A percentile compares a stretch with the other conserved stretches of the same genome.
These are phyloP conservation scores for Eulemur macaco DNA, from an alignment of 2,113 vertebrate species.

Conservation along the genomic window DNA sequence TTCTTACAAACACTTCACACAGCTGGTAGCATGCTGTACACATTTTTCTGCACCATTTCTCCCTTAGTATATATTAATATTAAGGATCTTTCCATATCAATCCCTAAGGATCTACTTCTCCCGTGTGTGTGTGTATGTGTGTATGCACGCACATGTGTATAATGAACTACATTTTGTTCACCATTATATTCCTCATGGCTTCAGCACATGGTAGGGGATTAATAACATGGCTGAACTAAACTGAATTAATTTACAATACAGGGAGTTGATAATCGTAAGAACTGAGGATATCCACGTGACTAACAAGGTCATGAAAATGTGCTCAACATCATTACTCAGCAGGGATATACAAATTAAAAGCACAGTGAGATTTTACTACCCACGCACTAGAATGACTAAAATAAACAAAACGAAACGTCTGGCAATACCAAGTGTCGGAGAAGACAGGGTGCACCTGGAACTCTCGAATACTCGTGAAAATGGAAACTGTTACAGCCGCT, in stretches of 20 bases:
- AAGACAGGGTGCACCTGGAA: background rate
- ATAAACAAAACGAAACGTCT: background rate
- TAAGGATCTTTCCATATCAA: background rate
- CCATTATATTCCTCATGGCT: background rate
- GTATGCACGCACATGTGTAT: background rate
- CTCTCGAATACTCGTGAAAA: background rate
- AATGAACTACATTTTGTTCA: background rate
- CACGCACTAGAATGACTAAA: background rate
- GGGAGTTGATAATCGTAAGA: background rate
- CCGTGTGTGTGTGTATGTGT: background rate
- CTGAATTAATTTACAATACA: background rate
- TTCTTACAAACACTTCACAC: background rate
- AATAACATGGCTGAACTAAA: background rate
- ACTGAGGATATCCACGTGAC: background rate
- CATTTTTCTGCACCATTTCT: background rate
- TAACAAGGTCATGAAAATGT: background rate
- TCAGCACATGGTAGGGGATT: background rate
- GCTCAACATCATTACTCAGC: background rate
- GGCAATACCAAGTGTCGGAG: background rate
- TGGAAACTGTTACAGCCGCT: background rate
- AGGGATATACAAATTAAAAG: background rate
- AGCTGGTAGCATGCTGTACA: background rate
- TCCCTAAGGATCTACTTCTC: background rate
- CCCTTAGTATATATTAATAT: background rate
- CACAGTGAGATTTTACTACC: background rate